Evolutionary conservation across 2,888 invertebrate species (phyloP).

Genomic region (Podotricha telesiphe): DNA sequence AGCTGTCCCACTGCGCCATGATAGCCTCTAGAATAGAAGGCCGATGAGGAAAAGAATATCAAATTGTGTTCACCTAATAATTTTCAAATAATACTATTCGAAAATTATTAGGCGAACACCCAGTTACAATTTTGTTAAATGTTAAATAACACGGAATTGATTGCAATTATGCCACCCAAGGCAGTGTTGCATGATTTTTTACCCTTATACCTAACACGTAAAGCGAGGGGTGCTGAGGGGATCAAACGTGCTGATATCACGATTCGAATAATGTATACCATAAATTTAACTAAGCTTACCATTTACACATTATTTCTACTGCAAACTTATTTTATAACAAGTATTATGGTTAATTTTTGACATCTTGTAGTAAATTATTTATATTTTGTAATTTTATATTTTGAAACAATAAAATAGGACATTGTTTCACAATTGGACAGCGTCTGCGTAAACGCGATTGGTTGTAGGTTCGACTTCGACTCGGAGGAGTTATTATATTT

Average conservation of each 20-base stretch:
- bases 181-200: slow-evolving; percentile 66
- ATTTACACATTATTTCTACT: slow-evolving; percentile 19
- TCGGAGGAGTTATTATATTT: no score
- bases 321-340: neutral
- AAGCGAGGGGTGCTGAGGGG: slow-evolving; percentile 58
- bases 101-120: slow-evolving; percentile 8
- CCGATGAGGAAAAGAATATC: no score
- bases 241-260: slow-evolving; percentile 67
- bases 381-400: neutral
- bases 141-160: slow-evolving; percentile 46
- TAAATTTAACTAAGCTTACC: slow-evolving; percentile 39
- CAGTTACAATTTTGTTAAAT: slow-evolving; percentile 36
- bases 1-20: no score
- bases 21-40: no score
- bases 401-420: no score
- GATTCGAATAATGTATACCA: slow-evolving; percentile 51
- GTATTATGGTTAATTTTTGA: neutral
- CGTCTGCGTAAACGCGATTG: no score
- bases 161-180: slow-evolving; percentile 59
- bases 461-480: no score
- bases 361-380: neutral
- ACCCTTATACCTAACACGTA: slow-evolving; percentile 56
- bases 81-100: no score
- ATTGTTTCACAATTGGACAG: neutral
- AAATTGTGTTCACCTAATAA: no score